Percentiles rank a stretch among this genome's conserved stretches.
Conservation (phyloP, 1,140 invertebrate species). For the Gryllus bimaculatus region DNA sequence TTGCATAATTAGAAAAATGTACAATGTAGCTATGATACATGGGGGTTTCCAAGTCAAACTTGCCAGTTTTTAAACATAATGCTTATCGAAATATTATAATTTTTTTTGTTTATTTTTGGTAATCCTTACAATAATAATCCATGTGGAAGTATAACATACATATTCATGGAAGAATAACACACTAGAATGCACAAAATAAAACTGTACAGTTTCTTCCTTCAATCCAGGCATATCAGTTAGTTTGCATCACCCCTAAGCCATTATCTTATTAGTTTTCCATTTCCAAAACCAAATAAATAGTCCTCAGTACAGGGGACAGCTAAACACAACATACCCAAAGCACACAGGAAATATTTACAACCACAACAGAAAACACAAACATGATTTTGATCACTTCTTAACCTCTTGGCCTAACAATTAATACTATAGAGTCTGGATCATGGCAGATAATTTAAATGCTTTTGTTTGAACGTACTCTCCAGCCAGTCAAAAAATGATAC, state of each 20-base stretch:
- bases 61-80: background rate
- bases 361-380: background rate
- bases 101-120: background rate
- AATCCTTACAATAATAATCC: background rate
- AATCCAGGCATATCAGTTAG: background rate
- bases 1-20: background rate
- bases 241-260: background rate
- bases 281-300: background rate
- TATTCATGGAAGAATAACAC: background rate
- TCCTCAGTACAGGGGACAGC: background rate
- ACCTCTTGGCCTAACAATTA: background rate
- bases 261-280: background rate
- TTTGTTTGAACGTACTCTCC: too few species aligned
- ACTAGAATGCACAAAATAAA: background rate
- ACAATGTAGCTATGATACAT: background rate
- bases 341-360: background rate
- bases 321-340: background rate
- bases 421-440: too few species aligned
- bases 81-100: background rate
- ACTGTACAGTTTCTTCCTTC: background rate
- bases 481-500: too few species aligned
- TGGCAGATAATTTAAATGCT: too few species aligned
- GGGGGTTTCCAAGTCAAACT: background rate
- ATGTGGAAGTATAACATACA: background rate
- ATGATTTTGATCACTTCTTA: background rate